Percentiles rank a stretch among this genome's conserved stretches.
These are phyloP conservation scores for Spodoptera exigua DNA, from an alignment of 2,888 invertebrate species.

Conservation along the genomic window DNA sequence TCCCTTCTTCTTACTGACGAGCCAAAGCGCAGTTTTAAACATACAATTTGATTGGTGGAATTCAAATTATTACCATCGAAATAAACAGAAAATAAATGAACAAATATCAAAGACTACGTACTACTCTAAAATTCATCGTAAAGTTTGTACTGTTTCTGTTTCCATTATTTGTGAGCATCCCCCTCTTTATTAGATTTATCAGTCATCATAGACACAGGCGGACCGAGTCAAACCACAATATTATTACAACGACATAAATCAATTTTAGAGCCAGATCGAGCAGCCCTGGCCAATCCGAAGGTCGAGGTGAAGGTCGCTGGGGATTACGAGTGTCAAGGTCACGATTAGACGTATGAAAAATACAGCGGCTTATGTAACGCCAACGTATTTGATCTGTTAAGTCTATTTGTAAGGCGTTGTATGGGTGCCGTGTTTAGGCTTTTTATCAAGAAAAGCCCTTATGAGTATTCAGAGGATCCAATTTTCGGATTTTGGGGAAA, in stretches of 20 bases:
- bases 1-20: too few species aligned
- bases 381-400: constrained; percentile 34
- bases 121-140: constrained; percentile 20
- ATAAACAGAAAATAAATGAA: constrained; percentile 11
- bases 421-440: constrained; percentile 19
- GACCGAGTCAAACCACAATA: constrained; percentile 17
- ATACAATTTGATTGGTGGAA: too few species aligned
- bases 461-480: constrained; percentile 1
- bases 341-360: constrained; percentile 31
- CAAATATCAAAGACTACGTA: constrained; percentile 3
- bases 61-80: too few species aligned
- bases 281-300: constrained; percentile 29
- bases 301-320: constrained; percentile 34
- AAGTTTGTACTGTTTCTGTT: constrained; percentile 8
- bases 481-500: constrained; percentile 6
- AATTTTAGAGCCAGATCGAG: constrained; percentile 32
- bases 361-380: constrained; percentile 35
- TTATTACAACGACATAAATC: constrained; percentile 48
- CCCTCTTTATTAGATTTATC: constrained; percentile 29
- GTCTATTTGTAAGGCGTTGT: constrained; percentile 40
- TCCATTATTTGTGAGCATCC: constrained; percentile 11
- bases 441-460: constrained; percentile 28
- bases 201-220: constrained; percentile 23
- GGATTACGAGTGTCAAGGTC: constrained; percentile 48
- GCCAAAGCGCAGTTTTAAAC: too few species aligned